Evolutionary conservation across 2,113 vertebrate genomes (phyloP), one percentile per base, ranked within the genome.

Genomic region (Leuciscus idus): DNA sequence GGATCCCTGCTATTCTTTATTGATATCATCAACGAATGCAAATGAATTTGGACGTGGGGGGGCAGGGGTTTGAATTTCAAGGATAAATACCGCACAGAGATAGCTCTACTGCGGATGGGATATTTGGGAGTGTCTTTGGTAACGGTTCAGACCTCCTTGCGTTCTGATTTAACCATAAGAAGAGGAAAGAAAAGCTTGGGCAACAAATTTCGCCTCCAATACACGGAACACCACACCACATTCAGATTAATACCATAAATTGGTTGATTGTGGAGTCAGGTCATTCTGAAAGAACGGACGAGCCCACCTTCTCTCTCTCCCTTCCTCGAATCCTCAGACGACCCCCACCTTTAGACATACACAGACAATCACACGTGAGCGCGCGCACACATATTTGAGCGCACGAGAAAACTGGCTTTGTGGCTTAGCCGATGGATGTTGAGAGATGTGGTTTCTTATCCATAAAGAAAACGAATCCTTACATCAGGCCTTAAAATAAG

Each of bases 1-100:
- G 79, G 89, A 91, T 92, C 92, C 93, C 92, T 92, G 93, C 89
- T 91, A 93, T 94, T 94, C 92, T 93, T 94, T 92, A 92, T 90
- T 94, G 92, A 95, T 94, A 95, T 94, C 92, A 94, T 94, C 93
- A 94, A 91, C 90, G 89, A 92, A 94, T 95, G 95, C 94, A 94
- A 95, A 95, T 94, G 90, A 92, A 93, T 92, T 92, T 92, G 89
- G 88, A 88, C 86, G 84, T 68, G 55, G 88, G 78, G 86, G 84
- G 81, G 6, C 73, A 84, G 83, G 82, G 88, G 84, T 73, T 91
- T 90, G 89, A 88, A 36, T 62, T 76, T 90, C 91, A 91, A 91
- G 90, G 90, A 92, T 91, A 92, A 92, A 91, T 90, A 92, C 88
- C 89, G 89, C 90, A 90, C 87, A 91, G 89, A 92, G 90, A 93